Evolutionary conservation across 2,113 vertebrate genomes (phyloP).

Genomic region (Serilophus lunatus): DNA sequence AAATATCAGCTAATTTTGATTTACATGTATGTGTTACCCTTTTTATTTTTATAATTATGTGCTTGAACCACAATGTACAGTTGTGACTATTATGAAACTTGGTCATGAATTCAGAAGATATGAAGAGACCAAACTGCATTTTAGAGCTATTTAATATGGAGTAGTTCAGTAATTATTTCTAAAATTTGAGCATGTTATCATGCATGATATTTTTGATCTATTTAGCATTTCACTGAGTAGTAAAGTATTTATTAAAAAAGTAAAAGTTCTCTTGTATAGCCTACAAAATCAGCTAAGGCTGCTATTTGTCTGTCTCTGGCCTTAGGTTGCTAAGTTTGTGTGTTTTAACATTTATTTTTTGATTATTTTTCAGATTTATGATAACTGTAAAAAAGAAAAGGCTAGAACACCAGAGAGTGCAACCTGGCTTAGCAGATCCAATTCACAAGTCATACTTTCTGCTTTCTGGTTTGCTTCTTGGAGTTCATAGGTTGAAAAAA

Average conservation of each 20-base stretch:
- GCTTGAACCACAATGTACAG: neutral
- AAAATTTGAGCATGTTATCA: neutral
- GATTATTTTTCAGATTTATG: neutral
- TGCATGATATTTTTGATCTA: neutral
- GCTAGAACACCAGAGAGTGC: neutral
- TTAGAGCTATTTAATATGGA: neutral
- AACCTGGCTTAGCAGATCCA: neutral
- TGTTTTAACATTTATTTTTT: neutral
- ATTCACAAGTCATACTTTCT: neutral
- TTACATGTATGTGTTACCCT: neutral
- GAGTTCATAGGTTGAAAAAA: neutral
- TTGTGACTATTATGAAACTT: neutral
- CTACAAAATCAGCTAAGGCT: neutral
- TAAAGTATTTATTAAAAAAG: neutral
- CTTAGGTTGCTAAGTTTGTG: neutral
- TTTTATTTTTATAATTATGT: neutral
- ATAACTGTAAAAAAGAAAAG: neutral
- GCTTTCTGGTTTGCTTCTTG: neutral
- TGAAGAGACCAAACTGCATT: neutral
- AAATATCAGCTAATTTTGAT: neutral
- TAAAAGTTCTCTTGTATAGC: neutral
- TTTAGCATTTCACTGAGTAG: neutral
- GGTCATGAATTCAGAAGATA: neutral
- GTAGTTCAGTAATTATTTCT: neutral
- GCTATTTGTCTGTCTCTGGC: neutral